A percentile compares a stretch with the other conserved stretches of the same genome.
Conservation (phyloP, 2,888 invertebrate genomes). For the Coenonympha glycerion region DNA sequence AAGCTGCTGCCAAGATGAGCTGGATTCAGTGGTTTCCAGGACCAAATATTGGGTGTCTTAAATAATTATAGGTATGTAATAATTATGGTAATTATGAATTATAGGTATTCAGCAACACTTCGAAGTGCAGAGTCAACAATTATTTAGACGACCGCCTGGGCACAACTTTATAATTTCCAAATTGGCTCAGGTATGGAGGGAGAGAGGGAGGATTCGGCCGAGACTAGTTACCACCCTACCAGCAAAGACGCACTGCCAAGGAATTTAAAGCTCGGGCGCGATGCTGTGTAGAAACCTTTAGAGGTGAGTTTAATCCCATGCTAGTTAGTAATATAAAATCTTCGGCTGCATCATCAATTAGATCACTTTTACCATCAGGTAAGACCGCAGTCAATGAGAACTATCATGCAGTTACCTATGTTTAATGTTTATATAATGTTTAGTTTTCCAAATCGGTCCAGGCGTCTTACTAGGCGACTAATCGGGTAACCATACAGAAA, state of each 20-base stretch:
- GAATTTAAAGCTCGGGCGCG: not conserved
- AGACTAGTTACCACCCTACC: not conserved
- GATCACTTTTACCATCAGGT: not conserved
- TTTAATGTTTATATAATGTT: too few species aligned
- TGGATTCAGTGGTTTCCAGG: too few species aligned
- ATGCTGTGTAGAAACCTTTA: not conserved
- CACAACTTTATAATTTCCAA: not conserved
- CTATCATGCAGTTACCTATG: too few species aligned
- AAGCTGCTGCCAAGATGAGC: too few species aligned
- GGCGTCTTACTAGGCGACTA: too few species aligned
- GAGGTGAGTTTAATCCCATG: not conserved
- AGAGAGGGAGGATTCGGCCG: not conserved
- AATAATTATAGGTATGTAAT: too few species aligned
- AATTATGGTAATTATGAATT: too few species aligned
- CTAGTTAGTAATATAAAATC: not conserved
- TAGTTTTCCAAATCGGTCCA: too few species aligned
- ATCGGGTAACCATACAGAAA: not conserved
- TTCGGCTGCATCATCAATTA: not conserved
- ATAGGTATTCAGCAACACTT: too few species aligned
- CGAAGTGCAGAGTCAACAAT: too few species aligned
- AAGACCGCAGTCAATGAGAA: not conserved
- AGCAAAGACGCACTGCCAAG: not conserved
- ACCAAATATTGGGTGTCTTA: too few species aligned
- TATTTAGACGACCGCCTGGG: too few species aligned
- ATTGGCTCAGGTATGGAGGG: not conserved